A percentile compares a stretch with the other conserved stretches of the same genome.
Conservation (phyloP, 2,797 vertebrate genomes). For the Parotocinclus haroldoi region DNA sequence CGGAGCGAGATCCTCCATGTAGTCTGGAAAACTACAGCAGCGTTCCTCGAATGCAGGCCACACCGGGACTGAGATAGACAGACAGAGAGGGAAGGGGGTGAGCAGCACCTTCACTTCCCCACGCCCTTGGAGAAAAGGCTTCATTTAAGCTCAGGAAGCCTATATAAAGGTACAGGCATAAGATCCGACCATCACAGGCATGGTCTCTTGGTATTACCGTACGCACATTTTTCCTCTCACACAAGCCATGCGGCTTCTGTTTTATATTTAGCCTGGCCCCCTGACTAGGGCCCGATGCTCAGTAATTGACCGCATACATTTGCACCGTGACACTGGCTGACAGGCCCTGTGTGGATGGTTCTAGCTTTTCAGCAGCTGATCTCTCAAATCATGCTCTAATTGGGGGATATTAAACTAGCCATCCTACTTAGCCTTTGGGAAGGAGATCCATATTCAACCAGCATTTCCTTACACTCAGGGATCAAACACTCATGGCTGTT, state of each 20-base stretch:
- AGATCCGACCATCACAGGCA: slow-evolving; percentile 40
- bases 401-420: slow-evolving; percentile 72
- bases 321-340: slow-evolving; percentile 58
- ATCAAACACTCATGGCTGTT: slow-evolving; percentile 3
- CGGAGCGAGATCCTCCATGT: slow-evolving; percentile 52
- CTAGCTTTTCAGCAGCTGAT: slow-evolving; percentile 63
- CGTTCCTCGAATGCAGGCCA: slow-evolving; percentile 56
- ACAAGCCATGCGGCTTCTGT: slow-evolving; percentile 47
- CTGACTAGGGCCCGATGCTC: slow-evolving; percentile 34
- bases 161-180: slow-evolving; percentile 50
- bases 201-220: slow-evolving; percentile 46
- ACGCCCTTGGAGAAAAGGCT: slow-evolving; percentile 47
- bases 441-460: slow-evolving; percentile 66
- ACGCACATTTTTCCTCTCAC: slow-evolving; percentile 38
- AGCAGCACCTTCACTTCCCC: slow-evolving; percentile 30
- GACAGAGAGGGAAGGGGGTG: slow-evolving; percentile 20
- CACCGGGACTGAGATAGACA: slow-evolving; percentile 40
- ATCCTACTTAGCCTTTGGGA: slow-evolving; percentile 72
- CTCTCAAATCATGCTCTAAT: slow-evolving; percentile 67
- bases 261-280: slow-evolving; percentile 50
- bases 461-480: slow-evolving; percentile 56
- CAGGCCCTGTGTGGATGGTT: slow-evolving; percentile 54
- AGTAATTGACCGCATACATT: slow-evolving; percentile 54
- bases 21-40: slow-evolving; percentile 56
- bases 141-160: slow-evolving; percentile 53